Conservation (phyloP, 2,113 vertebrate genomes). For the Rana temporaria region DNA sequence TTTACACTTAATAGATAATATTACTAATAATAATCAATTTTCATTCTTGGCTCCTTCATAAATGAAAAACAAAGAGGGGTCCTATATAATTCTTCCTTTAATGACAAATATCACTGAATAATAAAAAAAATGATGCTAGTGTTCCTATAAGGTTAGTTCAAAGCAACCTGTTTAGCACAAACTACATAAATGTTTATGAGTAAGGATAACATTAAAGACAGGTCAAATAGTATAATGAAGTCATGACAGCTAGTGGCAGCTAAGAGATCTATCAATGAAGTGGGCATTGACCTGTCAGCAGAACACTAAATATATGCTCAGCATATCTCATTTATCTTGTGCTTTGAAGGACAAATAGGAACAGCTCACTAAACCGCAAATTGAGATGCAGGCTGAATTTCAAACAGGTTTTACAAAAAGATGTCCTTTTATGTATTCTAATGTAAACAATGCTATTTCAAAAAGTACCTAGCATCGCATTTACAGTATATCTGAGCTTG, state of each 20-base stretch:
- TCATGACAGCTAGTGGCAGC: background rate
- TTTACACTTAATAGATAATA: no score
- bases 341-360: conserved; percentile 55
- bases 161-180: background rate
- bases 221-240: conserved; percentile 23
- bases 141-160: no score
- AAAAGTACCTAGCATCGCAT: no score
- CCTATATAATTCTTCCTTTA: no score
- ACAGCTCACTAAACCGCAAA: conserved; percentile 17
- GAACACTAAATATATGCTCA: conserved; percentile 59
- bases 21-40: no score
- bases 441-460: background rate
- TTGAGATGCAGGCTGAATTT: conserved; percentile 43
- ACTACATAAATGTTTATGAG: background rate
- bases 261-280: conserved; percentile 59
- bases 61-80: no score
- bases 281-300: conserved; percentile 59
- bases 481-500: no score
- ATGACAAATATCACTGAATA: no score
- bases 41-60: no score
- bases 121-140: no score
- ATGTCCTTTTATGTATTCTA: background rate
- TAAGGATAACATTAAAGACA: conserved; percentile 38
- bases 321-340: conserved; percentile 54
- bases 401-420: conserved; percentile 1